These are phyloP conservation scores for Tribolium castaneum DNA, from an alignment of 1,140 invertebrate genomes.

Conservation along the genomic window DNA sequence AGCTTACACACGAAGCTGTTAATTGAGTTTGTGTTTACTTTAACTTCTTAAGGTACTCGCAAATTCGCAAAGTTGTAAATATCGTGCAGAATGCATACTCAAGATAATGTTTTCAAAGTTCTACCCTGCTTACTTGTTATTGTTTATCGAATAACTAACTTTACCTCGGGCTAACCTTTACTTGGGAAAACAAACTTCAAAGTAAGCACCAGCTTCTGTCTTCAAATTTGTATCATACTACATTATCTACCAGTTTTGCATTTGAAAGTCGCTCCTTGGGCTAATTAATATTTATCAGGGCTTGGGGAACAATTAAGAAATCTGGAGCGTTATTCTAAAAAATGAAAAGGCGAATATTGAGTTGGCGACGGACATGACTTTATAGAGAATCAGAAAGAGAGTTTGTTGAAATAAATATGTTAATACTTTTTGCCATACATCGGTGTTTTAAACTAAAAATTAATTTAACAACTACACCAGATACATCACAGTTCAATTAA, in stretches of 20 bases:
- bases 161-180: constrained; percentile 37
- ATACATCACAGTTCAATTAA: too few species aligned
- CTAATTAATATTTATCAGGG: neutral
- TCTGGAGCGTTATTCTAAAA: neutral
- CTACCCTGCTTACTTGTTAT: constrained; percentile 37
- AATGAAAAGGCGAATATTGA: too few species aligned
- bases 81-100: constrained; percentile 37
- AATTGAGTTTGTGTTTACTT: constrained; percentile 38
- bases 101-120: constrained; percentile 42
- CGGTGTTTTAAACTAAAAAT: too few species aligned
- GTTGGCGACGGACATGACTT: too few species aligned
- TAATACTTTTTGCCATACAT: too few species aligned
- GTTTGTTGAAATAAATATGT: too few species aligned
- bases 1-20: constrained; percentile 26
- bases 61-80: constrained; percentile 38
- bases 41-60: constrained; percentile 36
- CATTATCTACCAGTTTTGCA: neutral
- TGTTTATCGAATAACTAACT: constrained; percentile 40
- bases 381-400: too few species aligned
- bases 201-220: constrained; percentile 2
- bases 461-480: too few species aligned
- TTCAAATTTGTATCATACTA: constrained; percentile 8
- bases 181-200: constrained; percentile 38
- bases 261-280: neutral
- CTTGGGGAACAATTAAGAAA: neutral